Base-by-base conservation (phyloP, 53 echinoderm and acorn worm genomes). In the Holothuria scabra region DNA sequence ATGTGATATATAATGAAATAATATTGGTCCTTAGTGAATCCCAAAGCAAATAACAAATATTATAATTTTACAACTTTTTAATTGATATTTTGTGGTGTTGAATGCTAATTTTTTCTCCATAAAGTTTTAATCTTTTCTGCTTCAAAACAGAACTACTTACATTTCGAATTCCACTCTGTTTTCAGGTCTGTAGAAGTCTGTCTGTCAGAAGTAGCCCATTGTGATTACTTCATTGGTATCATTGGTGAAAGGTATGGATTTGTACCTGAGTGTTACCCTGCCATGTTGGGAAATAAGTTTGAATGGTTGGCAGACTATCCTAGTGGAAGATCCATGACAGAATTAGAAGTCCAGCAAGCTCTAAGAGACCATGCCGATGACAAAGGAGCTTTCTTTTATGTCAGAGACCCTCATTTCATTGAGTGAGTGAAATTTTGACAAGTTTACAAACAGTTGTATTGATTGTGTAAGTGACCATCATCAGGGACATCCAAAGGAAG, bases 241-340 rank as follows among this genome's bases (percentile, higher is more conserved):
- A 84, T 99, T 44, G 99, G 99, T 46, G 86, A 94, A 76, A 87
- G 99, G 22, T 99, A 99, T 64, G 99, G 99, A 70, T 84, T 86
- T 85, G 72, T 91, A 32, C 99, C 99, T 5, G 87, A 86, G 35
- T 61, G 75, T 46, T 95, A 95, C 82, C 89, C 86, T 21, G 66
- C 71, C 21, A 62, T 87, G 28, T 80, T 89, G 12, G 75, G 72
- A 12, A 82, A 83, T 63, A 93, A 99, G 61, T 95, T 92, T 89
- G 89, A 89, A 65, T 99, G 99, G 99, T 76, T 99, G 19, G 66
- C 88, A 7, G 82, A 88, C 19, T 85, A 95, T 66, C 90, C 94
- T 13, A 21, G 59, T 29, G 88, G 88, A 56, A 87, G 99, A 59
- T 99, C 99, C 29, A 91, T 99, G 75, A 99, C 99, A 0, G 99